phyloP scores from a whole-genome alignment of 2,113 vertebrate genomes.

The Pachycephala philippinensis region DNA sequence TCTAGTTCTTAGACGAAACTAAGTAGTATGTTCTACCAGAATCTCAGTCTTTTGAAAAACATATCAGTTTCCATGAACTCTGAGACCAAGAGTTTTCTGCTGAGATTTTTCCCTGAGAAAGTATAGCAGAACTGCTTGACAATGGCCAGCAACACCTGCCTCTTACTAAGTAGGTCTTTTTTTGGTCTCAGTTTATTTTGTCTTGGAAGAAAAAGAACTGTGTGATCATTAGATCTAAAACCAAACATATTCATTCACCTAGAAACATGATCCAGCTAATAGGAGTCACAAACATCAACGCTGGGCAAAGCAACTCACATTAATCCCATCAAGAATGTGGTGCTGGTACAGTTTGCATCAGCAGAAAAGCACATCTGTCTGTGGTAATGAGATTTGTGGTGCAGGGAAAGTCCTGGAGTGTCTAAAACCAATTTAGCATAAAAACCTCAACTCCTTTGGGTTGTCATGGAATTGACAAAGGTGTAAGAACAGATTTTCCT shows the following conservation, averaged over 20 bases:
- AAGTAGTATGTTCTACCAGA: neutral
- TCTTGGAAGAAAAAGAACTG: neutral
- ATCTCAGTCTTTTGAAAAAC: neutral
- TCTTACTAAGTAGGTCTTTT: neutral
- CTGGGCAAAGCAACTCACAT: neutral
- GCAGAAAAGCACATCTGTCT: neutral
- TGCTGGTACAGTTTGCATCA: neutral
- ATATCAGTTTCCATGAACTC: neutral
- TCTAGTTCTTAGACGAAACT: conserved; percentile 11
- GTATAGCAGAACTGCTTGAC: neutral
- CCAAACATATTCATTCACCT: neutral
- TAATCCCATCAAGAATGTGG: neutral
- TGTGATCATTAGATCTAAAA: neutral
- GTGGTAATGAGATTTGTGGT: neutral
- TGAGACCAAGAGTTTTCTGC: neutral
- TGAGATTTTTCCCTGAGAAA: neutral
- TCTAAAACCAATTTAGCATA: neutral
- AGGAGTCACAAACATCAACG: neutral
- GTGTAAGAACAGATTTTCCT: neutral
- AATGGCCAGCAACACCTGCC: neutral
- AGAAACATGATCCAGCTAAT: neutral
- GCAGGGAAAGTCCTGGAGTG: neutral
- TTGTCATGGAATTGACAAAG: neutral
- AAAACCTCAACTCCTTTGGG: neutral
- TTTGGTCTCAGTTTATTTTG: neutral